These are phyloP conservation scores for Schizaphis graminum DNA, from an alignment of 2,888 invertebrate genomes.

Conservation along the genomic window DNA sequence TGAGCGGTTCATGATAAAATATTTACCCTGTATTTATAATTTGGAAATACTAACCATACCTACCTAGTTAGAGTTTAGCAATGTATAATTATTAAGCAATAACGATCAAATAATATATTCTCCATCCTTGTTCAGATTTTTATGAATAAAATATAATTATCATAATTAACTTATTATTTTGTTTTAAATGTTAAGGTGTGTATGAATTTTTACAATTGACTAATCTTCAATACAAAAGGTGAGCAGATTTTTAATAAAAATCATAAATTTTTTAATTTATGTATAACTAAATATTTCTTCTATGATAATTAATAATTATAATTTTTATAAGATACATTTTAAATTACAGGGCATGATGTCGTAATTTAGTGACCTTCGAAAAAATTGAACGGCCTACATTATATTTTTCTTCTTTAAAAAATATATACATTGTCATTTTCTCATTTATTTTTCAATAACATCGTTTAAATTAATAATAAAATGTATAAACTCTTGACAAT, in stretches of 20 bases:
- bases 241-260: not conserved
- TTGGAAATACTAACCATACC: not conserved
- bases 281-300: not conserved
- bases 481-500: constrained; percentile 42
- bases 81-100: not conserved
- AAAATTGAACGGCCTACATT: constrained; percentile 49
- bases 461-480: constrained; percentile 41
- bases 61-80: not conserved
- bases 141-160: not conserved
- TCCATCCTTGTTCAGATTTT: not conserved
- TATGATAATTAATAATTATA: not conserved
- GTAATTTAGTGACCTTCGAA: constrained; percentile 24
- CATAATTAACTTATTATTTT: not conserved
- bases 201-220: not conserved
- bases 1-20: too few species aligned
- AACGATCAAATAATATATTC: not conserved
- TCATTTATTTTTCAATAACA: constrained; percentile 44
- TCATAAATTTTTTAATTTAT: not conserved
- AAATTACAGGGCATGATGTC: not conserved
- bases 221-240: not conserved
- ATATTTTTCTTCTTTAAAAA: constrained; percentile 56
- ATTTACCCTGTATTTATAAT: not conserved
- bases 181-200: not conserved
- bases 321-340: not conserved
- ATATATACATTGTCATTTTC: constrained; percentile 48